Evolutionary conservation across 2,113 vertebrate species (phyloP), one percentile per base, ranked within the genome.

Genomic region (Bubo blakistoni): DNA sequence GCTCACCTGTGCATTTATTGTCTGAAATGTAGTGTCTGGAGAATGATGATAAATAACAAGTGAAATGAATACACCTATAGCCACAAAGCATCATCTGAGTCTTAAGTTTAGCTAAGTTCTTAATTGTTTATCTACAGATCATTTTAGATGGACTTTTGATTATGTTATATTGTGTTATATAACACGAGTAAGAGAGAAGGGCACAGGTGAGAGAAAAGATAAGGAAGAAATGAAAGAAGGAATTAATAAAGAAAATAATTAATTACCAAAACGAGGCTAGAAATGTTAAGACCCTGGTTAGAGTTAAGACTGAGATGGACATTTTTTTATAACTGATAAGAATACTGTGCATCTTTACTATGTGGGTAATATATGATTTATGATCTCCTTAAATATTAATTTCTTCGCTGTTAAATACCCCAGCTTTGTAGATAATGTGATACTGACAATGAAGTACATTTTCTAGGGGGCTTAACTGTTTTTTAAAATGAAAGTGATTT

Each of bases 351-450:
- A 1, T 16, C 34, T 90, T 91, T 82, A 77, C 38, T 83, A 18
- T 51, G 54, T 46, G 26, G 25, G 27, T 79, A 83, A 76, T 82
- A 46, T 12, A 66, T 90, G 26, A 93, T 88, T 93, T 94, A 80
- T 0, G 0, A 32, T 80, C 44, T 90, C 40, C 58, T 76, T 90
- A 84, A 90, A 42, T 86, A 78, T 83, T 96, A 10, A 82, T 95
- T 95, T 94, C 80, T 57, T 85, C 93, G 58, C 62, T 93, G 51
- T 89, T 92, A 91, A 87, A 70, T 73, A 13, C 44, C 40, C 11
- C 44, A 69, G 32, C n/a, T 92, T 91, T 90, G 36, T 94, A 92
- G 86, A 91, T 88, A 7, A 91, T 81, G 71, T 95, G 74, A 92
- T 96, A 81, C 12, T 87, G 7, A 12, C 36, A 89, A 77, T 86